These are phyloP conservation scores for Coleophora flavipennella DNA, from an alignment of 2,888 invertebrate species.

Conservation along the genomic window DNA sequence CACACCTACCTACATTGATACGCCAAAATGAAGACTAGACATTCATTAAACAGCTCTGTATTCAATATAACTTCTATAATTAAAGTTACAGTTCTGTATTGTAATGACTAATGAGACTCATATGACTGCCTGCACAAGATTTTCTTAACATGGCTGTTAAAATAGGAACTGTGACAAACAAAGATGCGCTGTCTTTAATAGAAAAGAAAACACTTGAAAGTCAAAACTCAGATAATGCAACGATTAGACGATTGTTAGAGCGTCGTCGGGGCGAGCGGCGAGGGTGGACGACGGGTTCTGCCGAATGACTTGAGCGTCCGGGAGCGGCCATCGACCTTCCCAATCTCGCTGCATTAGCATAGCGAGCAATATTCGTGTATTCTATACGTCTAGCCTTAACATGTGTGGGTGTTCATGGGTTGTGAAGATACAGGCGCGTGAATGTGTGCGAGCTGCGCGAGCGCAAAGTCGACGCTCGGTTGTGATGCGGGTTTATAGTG, in stretches of 20 bases:
- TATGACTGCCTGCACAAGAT: too few species aligned
- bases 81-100: too few species aligned
- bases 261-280: constrained; percentile 29
- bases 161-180: too few species aligned
- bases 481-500: too few species aligned
- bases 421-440: constrained; percentile 4
- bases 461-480: neutral
- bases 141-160: too few species aligned
- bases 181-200: too few species aligned
- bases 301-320: constrained; percentile 67
- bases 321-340: constrained; percentile 72
- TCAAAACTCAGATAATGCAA: neutral
- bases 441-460: constrained; percentile 9
- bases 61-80: too few species aligned
- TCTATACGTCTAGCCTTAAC: constrained; percentile 2
- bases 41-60: too few species aligned
- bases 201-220: neutral
- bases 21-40: too few species aligned
- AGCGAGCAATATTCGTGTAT: constrained; percentile 60
- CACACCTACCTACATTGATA: too few species aligned
- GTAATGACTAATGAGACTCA: too few species aligned
- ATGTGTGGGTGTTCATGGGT: constrained; percentile 26
- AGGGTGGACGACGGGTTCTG: constrained; percentile 63
- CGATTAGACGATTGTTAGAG: constrained; percentile 27
- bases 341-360: constrained; percentile 73